These are phyloP conservation scores for Leucopternis melanops DNA, from an alignment of 2,113 vertebrate species.

Conservation along the genomic window DNA sequence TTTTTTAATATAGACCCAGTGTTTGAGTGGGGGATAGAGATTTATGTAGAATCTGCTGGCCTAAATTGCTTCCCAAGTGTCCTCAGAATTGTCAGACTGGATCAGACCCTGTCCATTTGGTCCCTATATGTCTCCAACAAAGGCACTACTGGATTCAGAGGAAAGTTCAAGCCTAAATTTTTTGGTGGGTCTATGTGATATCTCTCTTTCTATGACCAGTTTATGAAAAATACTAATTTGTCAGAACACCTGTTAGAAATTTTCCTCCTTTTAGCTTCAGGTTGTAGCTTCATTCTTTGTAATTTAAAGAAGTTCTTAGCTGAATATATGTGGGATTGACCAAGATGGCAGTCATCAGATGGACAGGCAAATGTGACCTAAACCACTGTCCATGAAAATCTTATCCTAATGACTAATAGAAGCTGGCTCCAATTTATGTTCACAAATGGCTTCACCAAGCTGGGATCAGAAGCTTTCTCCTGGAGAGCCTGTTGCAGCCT, in stretches of 20 bases:
- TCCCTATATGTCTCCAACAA: neutral
- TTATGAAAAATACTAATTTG: neutral
- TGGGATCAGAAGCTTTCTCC: neutral
- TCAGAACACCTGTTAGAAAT: neutral
- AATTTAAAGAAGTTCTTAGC: neutral
- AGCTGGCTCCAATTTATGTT: fast-evolving
- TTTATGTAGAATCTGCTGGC: neutral
- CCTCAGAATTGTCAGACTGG: neutral
- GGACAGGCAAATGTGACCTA: neutral
- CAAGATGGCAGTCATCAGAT: neutral
- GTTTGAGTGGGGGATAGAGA: neutral
- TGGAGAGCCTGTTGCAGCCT: neutral
- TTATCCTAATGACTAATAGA: neutral
- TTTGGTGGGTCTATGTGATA: neutral
- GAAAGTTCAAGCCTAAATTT: neutral
- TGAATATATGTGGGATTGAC: neutral
- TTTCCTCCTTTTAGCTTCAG: neutral
- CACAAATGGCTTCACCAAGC: too few species aligned
- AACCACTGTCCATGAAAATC: neutral
- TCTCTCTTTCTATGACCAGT: neutral
- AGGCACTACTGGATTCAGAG: neutral
- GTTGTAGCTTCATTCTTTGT: neutral
- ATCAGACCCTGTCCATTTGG: neutral
- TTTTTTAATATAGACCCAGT: neutral
- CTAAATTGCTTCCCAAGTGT: neutral